phyloP scores from a whole-genome alignment of 2,888 invertebrate species.

The Ichneumoninae sp. region DNA sequence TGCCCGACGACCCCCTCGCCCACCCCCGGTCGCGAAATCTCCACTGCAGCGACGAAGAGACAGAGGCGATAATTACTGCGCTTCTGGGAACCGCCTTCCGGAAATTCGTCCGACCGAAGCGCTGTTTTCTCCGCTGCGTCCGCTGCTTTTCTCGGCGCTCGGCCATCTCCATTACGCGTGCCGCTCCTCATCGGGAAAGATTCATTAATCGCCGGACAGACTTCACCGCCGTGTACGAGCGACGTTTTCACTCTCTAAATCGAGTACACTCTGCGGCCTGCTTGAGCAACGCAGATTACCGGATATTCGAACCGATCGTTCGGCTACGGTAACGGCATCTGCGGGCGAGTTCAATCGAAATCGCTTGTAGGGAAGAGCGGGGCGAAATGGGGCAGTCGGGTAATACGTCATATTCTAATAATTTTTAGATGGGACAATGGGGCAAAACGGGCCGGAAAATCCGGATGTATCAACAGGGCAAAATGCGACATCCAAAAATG shows the following conservation, averaged over 20 bases:
- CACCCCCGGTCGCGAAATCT: background rate
- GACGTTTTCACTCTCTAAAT: slow-evolving; percentile 4
- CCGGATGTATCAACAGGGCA: too few species aligned
- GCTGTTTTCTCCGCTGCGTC: slow-evolving; percentile 44
- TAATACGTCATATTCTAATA: too few species aligned
- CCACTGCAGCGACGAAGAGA: slow-evolving; percentile 16
- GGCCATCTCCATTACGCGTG: slow-evolving; percentile 41
- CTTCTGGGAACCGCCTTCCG: slow-evolving; percentile 38
- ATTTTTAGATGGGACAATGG: too few species aligned
- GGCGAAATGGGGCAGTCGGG: too few species aligned
- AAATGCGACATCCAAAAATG: too few species aligned
- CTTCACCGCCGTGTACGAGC: background rate
- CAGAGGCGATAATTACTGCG: slow-evolving; percentile 58
- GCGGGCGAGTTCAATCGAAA: background rate
- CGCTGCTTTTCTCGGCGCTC: slow-evolving; percentile 9
- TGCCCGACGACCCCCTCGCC: slow-evolving; percentile 1
- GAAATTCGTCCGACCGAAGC: slow-evolving; percentile 54
- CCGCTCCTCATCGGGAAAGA: background rate
- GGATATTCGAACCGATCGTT: slow-evolving; percentile 2
- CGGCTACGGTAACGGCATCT: background rate
- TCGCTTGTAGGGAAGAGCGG: background rate
- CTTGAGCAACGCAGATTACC: background rate
- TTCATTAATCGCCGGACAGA: slow-evolving; percentile 27
- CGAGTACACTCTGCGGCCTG: background rate
- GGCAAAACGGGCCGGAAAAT: too few species aligned